Evolutionary conservation across 2,113 vertebrate genomes (phyloP).

Genomic region (Murina feae): DNA sequence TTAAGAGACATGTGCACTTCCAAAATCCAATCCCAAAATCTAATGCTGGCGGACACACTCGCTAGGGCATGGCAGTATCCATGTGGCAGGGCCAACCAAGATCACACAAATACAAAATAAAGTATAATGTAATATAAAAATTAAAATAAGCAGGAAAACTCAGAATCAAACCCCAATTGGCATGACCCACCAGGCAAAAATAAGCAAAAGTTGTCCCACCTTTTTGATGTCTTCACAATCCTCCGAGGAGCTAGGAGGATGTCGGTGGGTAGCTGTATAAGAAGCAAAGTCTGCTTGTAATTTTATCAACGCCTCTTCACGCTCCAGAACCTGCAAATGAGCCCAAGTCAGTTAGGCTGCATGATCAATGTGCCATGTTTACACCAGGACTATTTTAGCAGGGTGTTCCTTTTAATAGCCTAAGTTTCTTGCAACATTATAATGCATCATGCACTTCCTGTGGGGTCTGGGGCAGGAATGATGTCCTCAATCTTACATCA

Average conservation of each 20-base stretch:
- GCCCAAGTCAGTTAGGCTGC: neutral
- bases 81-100: neutral
- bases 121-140: neutral
- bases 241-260: constrained; percentile 72
- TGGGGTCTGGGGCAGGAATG: neutral
- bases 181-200: neutral
- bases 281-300: constrained; percentile 78
- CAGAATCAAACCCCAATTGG: neutral
- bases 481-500: neutral
- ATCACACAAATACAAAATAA: neutral
- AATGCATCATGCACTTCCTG: neutral
- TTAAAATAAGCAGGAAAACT: neutral
- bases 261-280: constrained; percentile 78
- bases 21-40: neutral
- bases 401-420: neutral
- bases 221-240: constrained; percentile 76
- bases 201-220: constrained; percentile 59
- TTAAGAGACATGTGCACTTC: neutral
- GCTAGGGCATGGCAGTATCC: neutral
- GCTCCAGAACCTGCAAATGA: constrained; percentile 71
- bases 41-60: neutral
- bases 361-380: neutral
- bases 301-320: constrained; percentile 75
- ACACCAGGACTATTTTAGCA: neutral
- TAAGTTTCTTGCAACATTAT: neutral